Base-by-base conservation (phyloP, 2,797 vertebrate species). In the Sebastes flavidus region DNA sequence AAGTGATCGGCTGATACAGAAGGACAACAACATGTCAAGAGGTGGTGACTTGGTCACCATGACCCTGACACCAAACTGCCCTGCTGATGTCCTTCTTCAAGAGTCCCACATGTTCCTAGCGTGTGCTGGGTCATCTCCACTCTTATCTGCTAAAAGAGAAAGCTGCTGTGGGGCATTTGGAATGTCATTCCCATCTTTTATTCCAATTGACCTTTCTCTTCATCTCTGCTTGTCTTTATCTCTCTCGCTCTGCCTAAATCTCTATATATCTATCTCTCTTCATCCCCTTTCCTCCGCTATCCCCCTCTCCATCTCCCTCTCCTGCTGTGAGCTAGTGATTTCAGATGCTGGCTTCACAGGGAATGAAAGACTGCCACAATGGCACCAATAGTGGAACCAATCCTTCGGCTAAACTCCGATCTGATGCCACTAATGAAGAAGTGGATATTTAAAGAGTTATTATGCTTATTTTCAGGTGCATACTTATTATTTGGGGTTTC, bases 21-120 rank as follows among this genome's bases (percentile, higher is more conserved):
- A 74, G 72, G 66, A 66, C 81, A 77, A 71, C 58, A 63, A 69
- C 52, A 16, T 75, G 82, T 84, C 68, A 79, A 60, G 14, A 16
- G 84, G 56, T 55, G 36, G 32, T 25, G 76, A 79, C 61, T 65
- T 58, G 78, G 78, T 83, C 78, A 73, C 25, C 1, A 2, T 55
- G 58, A 77, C 82, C 66, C 74, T 75, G 76, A 73, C 71, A 72
- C 59, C 46, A 73, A 16, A 63, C 52, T 36, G 65, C 60, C n/a
- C 55, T 16, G 62, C 61, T 75, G 29, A 18, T 56, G 72, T 72
- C 67, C 67, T 54, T 69, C 2, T n/a, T 69, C 11, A 22, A 62
- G 49, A 22, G 49, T 36, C 22, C 9, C 8, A 18, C 18, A 62
- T 65, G 56, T 72, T 81, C 58, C 24, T 30, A 13, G 2, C 55